Percentiles rank a stretch among this genome's conserved stretches.
phyloP scores from a whole-genome alignment of 2,797 vertebrate species.

The Hybognathus amarus region DNA sequence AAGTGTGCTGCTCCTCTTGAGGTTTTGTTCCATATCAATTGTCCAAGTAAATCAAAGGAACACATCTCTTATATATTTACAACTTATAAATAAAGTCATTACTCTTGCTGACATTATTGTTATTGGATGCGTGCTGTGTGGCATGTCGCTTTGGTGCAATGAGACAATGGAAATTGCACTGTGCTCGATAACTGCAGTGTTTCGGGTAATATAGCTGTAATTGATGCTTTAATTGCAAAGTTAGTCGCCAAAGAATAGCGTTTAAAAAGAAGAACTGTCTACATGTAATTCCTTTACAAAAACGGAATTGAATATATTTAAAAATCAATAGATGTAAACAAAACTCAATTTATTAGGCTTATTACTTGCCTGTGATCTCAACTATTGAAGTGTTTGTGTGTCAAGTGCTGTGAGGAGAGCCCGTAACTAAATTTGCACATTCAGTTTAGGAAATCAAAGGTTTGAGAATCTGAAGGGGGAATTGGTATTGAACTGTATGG shows the following conservation, averaged over 20 bases:
- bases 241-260: slow-evolving; percentile 1
- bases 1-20: slow-evolving; percentile 49
- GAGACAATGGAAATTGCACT: slow-evolving; percentile 61
- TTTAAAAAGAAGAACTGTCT: slow-evolving; percentile 29
- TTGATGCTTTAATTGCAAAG: slow-evolving; percentile 58
- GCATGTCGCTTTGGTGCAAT: slow-evolving; percentile 63
- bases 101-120: slow-evolving; percentile 74
- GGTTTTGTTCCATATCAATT: slow-evolving; percentile 65
- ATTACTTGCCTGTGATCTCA: not conserved
- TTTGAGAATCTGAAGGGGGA: slow-evolving; percentile 30
- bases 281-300: slow-evolving; percentile 19
- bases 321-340: slow-evolving; percentile 25
- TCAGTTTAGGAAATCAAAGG: slow-evolving; percentile 18
- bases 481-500: slow-evolving; percentile 27
- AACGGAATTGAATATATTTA: slow-evolving; percentile 28
- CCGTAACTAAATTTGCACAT: not conserved
- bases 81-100: slow-evolving; percentile 74
- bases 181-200: slow-evolving; percentile 31
- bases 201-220: slow-evolving; percentile 24
- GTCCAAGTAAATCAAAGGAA: slow-evolving; percentile 76
- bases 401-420: not conserved
- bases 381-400: not conserved
- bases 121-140: slow-evolving; percentile 69
- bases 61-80: slow-evolving; percentile 79
- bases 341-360: not conserved